Percentiles rank a stretch among this genome's conserved stretches.
phyloP scores from a whole-genome alignment of 2,113 vertebrate genomes.

The Gnathonemus echidnorhynchus region DNA sequence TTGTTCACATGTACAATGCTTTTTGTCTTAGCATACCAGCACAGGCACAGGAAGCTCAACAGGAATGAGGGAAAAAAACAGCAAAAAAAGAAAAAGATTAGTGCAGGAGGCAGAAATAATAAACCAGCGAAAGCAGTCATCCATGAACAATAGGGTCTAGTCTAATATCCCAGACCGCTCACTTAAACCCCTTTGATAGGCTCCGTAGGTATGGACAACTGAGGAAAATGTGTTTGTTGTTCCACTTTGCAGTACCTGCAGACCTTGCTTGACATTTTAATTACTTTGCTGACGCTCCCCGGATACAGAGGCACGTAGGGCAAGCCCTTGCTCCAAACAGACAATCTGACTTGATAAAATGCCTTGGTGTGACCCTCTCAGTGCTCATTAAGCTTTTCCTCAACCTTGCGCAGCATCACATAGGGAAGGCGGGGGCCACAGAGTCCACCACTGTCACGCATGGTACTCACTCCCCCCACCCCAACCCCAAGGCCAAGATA shows the following conservation, averaged over 20 bases:
- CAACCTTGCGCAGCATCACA: not conserved
- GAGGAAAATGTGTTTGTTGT: constrained; percentile 2
- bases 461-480: not conserved
- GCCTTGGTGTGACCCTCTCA: not conserved
- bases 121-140: not conserved
- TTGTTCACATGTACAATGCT: not conserved
- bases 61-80: not conserved
- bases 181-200: not conserved
- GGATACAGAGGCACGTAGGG: not conserved
- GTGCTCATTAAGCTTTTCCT: not conserved
- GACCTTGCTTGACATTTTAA: not conserved
- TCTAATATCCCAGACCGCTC: constrained; percentile 3
- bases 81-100: not conserved
- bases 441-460: not conserved
- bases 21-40: not conserved
- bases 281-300: not conserved
- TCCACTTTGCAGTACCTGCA: not conserved
- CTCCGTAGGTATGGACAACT: not conserved
- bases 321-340: not conserved
- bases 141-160: constrained; percentile 6
- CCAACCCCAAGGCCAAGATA: not conserved
- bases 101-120: not conserved
- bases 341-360: not conserved
- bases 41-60: not conserved
- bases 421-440: not conserved